Base-by-base conservation (phyloP, 2,888 invertebrate genomes). In the Acanthopleura granulata region DNA sequence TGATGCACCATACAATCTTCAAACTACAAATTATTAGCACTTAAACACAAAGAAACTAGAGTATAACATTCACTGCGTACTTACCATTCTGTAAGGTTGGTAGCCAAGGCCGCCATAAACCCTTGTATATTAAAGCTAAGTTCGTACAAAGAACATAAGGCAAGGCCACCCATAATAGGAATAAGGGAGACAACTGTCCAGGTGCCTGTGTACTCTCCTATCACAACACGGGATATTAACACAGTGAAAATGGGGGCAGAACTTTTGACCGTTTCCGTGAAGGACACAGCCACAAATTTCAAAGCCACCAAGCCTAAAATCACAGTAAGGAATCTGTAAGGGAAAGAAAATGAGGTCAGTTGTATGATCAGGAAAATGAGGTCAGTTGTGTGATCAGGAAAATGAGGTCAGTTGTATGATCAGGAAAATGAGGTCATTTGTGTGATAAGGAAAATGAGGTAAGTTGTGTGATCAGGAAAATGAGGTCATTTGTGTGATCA, bases 211-310 rank as follows among this genome's bases (percentile, higher is more conserved):
- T 81, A 80, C 76, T 90, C 90, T 40, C 89, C 86, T 40, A 91
- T 83, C 74, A 92, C 76, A 51, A 90, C 73, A 89, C 93, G 92
- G 72, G 94, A 94, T 84, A 95, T 94, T 78, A 94, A 89, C 76
- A 95, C 95, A 62, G 95, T 95, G 89, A 95, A 95, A 74, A 95
- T 91, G 61, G 95, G 95, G 25, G 95, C 95, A 50, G 95, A 94
- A 90, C 94, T 94, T 89, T 95, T 95, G 71, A 95, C 94, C 18
- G 95, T 95, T 90, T 95, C 95, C 70, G 95, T 95, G 89, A 95
- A 95, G 89, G 94, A 95, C 75, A 95, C 94, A 77, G 95, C 94
- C 76, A 95, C 94, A 90, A 93, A 95, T 91, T 94, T 94, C 75
- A 95, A 91, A 14, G 95, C 94, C 74, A 95, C 92, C 83, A 95